Conservation (phyloP, 1,140 invertebrate species). For the Drosophila dunni region DNA sequence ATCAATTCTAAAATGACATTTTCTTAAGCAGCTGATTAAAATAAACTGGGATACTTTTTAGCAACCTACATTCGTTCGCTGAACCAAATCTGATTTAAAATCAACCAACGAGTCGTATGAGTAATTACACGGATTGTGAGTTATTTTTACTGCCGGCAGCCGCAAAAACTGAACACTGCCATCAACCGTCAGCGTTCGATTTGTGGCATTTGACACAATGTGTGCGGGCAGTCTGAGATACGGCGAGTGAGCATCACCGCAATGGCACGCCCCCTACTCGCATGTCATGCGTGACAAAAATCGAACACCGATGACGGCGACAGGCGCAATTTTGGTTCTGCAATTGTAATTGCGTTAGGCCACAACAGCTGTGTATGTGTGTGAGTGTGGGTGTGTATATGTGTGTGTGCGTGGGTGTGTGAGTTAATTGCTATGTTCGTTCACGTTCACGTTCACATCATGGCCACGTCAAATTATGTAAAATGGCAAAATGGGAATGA, state of each 20-base stretch:
- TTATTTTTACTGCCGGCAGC: constrained; percentile 20
- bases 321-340: constrained; percentile 59
- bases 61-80: not conserved
- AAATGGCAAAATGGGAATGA: constrained; percentile 32
- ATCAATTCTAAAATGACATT: no score
- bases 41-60: not conserved
- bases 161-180: constrained; percentile 27
- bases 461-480: constrained; percentile 44
- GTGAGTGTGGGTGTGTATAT: constrained; percentile 10
- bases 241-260: not conserved
- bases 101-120: constrained; percentile 40
- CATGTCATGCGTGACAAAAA: constrained; percentile 60
- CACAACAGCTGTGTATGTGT: constrained; percentile 17
- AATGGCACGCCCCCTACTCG: not conserved
- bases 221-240: constrained; percentile 20
- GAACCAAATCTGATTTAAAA: constrained; percentile 28
- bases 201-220: constrained; percentile 60
- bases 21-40: not conserved
- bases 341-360: constrained; percentile 69
- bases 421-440: constrained; percentile 68
- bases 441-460: constrained; percentile 31
- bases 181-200: constrained; percentile 46
- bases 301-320: constrained; percentile 61
- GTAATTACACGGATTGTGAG: constrained; percentile 44
- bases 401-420: constrained; percentile 18